Conservation (phyloP, 2,797 vertebrate genomes). For the Parauchenoglanis punctatus region DNA sequence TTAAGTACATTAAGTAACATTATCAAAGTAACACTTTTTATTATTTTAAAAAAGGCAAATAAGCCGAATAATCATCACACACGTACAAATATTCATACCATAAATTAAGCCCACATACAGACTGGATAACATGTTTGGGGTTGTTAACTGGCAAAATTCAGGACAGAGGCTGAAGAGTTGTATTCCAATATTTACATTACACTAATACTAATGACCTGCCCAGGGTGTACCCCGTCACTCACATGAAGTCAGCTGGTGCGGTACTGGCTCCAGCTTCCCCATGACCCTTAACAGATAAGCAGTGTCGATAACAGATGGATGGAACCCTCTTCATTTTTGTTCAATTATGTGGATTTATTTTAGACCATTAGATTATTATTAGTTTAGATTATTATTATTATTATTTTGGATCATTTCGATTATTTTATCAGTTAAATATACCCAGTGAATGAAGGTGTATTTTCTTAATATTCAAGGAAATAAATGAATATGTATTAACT, state of each 20-base stretch:
- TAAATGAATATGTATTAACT: not conserved
- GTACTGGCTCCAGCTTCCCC: no score
- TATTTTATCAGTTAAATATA: not conserved
- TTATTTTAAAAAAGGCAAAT: not conserved
- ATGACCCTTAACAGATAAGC: no score
- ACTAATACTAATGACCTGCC: not conserved
- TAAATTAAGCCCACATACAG: not conserved
- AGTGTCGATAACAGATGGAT: no score
- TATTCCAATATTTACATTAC: not conserved
- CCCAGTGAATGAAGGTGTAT: not conserved
- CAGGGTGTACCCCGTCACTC: no score
- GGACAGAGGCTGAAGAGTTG: not conserved
- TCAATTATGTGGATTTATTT: not conserved
- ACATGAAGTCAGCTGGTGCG: no score
- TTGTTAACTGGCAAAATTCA: not conserved
- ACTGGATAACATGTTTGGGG: not conserved
- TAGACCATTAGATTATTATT: not conserved
- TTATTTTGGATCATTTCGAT: no score
- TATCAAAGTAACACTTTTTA: not conserved
- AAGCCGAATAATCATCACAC: not conserved
- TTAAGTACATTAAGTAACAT: not conserved
- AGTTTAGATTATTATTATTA: no score
- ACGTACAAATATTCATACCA: not conserved
- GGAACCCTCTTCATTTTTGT: not conserved
- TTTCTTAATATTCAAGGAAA: not conserved